A percentile compares a stretch with the other conserved stretches of the same genome.
Evolutionary conservation across 2,888 invertebrate genomes (phyloP).

Genomic region (Eumerus sabulonum): DNA sequence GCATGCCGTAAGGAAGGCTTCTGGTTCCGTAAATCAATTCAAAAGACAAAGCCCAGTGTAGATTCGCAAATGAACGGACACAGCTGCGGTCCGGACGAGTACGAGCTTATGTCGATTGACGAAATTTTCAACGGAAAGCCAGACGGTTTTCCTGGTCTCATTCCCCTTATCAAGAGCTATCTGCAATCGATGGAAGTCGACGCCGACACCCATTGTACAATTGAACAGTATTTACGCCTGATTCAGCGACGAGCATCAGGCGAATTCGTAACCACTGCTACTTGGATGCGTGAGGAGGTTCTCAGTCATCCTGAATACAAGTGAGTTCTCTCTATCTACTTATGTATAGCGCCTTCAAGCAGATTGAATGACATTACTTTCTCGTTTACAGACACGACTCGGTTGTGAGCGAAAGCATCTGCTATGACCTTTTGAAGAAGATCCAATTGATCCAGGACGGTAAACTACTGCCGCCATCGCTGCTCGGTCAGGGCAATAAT

Average conservation of each 20-base stretch:
- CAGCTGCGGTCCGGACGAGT: conserved; percentile 79
- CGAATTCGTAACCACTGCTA: conserved; percentile 94
- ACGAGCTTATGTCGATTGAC: conserved; percentile 91
- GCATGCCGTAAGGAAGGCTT: conserved; percentile 92
- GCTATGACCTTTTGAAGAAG: conserved; percentile 92
- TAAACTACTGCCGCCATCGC: conserved; percentile 84
- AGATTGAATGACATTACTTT: conserved; percentile 1
- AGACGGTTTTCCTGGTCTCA: conserved; percentile 95
- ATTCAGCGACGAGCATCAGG: conserved; percentile 93
- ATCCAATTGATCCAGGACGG: conserved; percentile 88
- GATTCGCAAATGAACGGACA: conserved; percentile 38
- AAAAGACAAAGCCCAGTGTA: conserved; percentile 73
- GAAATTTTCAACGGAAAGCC: conserved; percentile 98
- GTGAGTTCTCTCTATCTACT: conserved; percentile 80
- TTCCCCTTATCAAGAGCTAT: conserved; percentile 96
- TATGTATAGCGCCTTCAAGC: conserved; percentile 5
- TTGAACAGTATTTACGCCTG: conserved; percentile 96
- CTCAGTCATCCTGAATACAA: conserved; percentile 92
- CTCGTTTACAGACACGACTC: conserved; percentile 89
- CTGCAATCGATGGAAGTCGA: conserved; percentile 97
- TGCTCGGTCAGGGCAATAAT: conserved; percentile 86
- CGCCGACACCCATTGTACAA: conserved; percentile 98
- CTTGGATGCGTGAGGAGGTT: conserved; percentile 96
- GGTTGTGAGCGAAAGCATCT: conserved; percentile 90
- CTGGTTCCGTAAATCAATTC: conserved; percentile 94